Base-by-base conservation (phyloP, 2,113 vertebrate genomes). In the Burhinus bistriatus region DNA sequence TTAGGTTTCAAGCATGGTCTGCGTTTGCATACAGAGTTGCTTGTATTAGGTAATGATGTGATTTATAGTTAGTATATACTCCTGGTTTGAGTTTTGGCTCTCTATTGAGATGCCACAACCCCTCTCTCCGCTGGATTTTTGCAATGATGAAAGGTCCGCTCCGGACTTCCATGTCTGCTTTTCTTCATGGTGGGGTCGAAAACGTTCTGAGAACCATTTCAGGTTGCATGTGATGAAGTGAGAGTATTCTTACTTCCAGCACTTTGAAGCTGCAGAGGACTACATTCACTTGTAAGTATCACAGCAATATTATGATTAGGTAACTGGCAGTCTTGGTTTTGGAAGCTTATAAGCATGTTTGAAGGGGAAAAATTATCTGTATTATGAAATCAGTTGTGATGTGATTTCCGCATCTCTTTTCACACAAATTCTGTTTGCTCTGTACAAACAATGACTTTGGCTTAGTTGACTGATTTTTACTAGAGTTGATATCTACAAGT, bases 151-250 rank as follows among this genome's bases (percentile, higher is more conserved):
- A 70, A 22, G 4, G 40, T 27, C 34, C 9, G 10, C 9, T 73
- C 30, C 42, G 59, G 34, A 59, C 8, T 61, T 76, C 8, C 2
- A 3, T 11, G 18, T 64, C 61, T 44, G 10, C 42, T 73, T 83
- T 87, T 78, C 5, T 73, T 22, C 51, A 25, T 0, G 2, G 1
- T 51, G 26, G 15, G 26, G 14, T 29, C 1, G 3, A 49, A 90
- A 82, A 47, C n/a, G 38, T 58, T 42, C 0, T 36, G 22, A 78
- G 44, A 69, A n/a, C 47, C 32, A 22, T 83, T 64, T 71, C 55
- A 68, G n/a, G 10, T 44, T 40, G 23, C 12, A 9, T 0, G 0
- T 9, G 13, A 49, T 26, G 9, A 66, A 76, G 45, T 27, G 14
- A n/a, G 54, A 40, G 2, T 55, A 18, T 23, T 55, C 16, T 30